Evolutionary conservation across 2,888 invertebrate genomes (phyloP).

Genomic region (Protophormia terraenovae): DNA sequence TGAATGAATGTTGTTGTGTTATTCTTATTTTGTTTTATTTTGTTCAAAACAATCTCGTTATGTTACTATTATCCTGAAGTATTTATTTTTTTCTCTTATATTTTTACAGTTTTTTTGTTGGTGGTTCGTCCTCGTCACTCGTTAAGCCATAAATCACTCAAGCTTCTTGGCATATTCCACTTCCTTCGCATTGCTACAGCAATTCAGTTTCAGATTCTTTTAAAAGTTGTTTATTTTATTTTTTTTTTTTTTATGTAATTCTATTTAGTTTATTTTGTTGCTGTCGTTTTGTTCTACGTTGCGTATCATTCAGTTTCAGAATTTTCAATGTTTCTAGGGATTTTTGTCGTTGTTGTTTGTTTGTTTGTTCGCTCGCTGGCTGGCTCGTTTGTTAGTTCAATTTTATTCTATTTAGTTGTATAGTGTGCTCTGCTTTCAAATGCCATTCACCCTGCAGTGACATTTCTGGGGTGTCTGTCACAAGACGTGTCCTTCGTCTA

Average conservation of each 20-base stretch:
- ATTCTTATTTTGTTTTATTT: constrained; percentile 60
- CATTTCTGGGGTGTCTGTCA: constrained; percentile 78
- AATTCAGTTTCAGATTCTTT: constrained; percentile 26
- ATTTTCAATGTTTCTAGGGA: constrained; percentile 61
- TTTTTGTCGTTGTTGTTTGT: too few relatives aligned
- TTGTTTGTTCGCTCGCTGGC: background rate
- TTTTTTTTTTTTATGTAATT: constrained; percentile 16
- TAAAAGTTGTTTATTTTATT: constrained; percentile 43
- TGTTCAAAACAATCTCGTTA: constrained; percentile 77
- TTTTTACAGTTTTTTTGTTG: constrained; percentile 14
- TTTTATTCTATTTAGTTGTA: background rate
- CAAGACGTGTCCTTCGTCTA: constrained; percentile 80
- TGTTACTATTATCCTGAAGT: constrained; percentile 79
- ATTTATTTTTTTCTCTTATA: constrained; percentile 66
- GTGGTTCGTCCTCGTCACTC: constrained; percentile 79
- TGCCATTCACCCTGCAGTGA: constrained; percentile 78
- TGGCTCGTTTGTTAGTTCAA: constrained; percentile 68
- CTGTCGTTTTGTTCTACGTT: constrained; percentile 61
- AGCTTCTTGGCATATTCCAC: constrained; percentile 74
- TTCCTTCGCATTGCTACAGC: constrained; percentile 49
- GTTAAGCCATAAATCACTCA: constrained; percentile 80
- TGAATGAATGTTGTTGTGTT: constrained; percentile 72
- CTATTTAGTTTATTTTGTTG: constrained; percentile 16
- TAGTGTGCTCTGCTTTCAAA: constrained; percentile 61
- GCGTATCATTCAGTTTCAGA: constrained; percentile 63